Base-by-base conservation (phyloP, 2,113 vertebrate genomes). In the Butorides virescens region DNA sequence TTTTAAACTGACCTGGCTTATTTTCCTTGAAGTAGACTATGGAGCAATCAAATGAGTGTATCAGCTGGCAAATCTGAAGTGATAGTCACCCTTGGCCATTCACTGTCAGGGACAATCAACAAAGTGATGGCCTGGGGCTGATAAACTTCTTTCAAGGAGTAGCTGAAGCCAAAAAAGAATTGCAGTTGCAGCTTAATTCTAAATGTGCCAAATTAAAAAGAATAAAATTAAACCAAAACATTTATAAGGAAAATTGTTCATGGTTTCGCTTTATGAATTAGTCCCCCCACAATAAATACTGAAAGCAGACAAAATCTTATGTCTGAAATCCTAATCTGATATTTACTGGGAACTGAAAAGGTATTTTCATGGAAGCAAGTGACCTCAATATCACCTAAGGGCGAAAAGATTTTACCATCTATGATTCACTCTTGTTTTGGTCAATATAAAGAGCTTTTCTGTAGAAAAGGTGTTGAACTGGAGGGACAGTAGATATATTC, bases 191-290 rank as follows among this genome's bases (percentile, higher is more conserved):
- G 27, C 5, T 76, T 78, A 67, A 25, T 67, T 72, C 30, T 21
- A 80, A 81, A 59, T 36, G 5, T 26, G 44, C 23, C 26, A 50
- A 75, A 71, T 47, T 12, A 9, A 18, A 68, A 77, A 42, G 50
- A 21, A 34, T 0, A 5, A 49, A 50, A 37, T 11, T 11, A 5
- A 59, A 6, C 2, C 7, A 12, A 53, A 81, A 25, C 1, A 1
- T 90, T 65, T 37, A 46, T 34, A 85, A 65, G 5, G 37, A 77
- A 55, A 62, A 7, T 36, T 47, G 32, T 58, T 15, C 7, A 2
- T 23, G 7, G 39, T 6, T 13, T 68, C 12, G 47, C 22, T 89
- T 87, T 61, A 56, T 18, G 47, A 56, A 81, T 68, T 56, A 86
- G 5, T 2, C 15, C 5, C 1, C 49, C n/a, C 3, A 39, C 26